Evolutionary conservation across 1,140 invertebrate species (phyloP), one percentile per base, ranked within the genome.

Genomic region (Conus betulinus): DNA sequence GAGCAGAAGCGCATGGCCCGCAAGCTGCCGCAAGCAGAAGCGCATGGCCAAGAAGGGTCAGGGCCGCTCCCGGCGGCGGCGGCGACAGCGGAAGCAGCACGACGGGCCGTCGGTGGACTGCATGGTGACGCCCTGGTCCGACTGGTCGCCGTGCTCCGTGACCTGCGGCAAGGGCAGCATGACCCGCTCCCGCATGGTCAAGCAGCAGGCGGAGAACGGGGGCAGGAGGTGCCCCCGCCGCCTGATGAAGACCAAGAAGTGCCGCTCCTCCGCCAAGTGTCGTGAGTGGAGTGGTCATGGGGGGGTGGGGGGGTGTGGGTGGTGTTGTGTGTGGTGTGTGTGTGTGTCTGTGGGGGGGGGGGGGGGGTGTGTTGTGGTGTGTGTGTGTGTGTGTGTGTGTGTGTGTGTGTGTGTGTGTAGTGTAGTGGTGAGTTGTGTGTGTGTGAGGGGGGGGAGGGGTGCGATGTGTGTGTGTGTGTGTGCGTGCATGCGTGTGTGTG

Each of bases 61-160:
- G 23, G 55, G 57, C 55, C 17, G 67, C 0, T n/a, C 17, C 67
- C 8, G 55, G 5, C 85, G 85, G 81, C 84, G 82, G n/a, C 84
- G 82, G 39, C 39, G 74, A 39, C 71, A 87, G 60, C 79, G 79
- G 85, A 85, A 89, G 78, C 57, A 90, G 60, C 76, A 85, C 52
- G 87, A 85, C 51, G 90, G 90, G 39, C 88, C 88, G 0, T 85
- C 23, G 15, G 89, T 92, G 20, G 91, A 94, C 89, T 95, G 94
- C 87, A 92, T 95, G 94, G 94, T 95, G 67, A 92, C 93, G 81
- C 87, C 91, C 8, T 96, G 95, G 95, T 91, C 93, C 11, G 90
- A 91, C 11, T 96, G 95, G 95, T 93, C 92, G 51, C 85, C 89
- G 13, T 96, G 95, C 91, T 94, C 93, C 3, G 91, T 89, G 11